Base-by-base conservation (phyloP, 2,888 invertebrate genomes). In the Meteorus cinctellus region DNA sequence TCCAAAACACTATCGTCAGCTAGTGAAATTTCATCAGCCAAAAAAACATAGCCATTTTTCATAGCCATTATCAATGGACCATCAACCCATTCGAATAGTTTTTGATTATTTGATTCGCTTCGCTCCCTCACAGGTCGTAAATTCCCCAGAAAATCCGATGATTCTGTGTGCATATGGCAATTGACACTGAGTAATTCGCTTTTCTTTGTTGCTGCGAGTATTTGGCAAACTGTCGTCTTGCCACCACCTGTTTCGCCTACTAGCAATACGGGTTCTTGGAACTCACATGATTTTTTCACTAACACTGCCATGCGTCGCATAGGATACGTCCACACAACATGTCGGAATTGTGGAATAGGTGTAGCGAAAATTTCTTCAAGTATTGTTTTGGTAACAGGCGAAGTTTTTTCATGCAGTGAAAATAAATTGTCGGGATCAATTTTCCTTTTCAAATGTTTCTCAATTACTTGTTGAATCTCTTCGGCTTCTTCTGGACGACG, bases 211-310 rank as follows among this genome's bases (percentile, higher is more conserved):
- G 93, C 92, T 5, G 98, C 95, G 70, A 97, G 92, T 24, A 98
- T 91, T 91, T 99, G 97, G 84, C 98, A 98, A 4, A 98, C 93
- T 0, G 98, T 98, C 0, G 99, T 99, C 91, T 99, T 99, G 0
- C 99, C 99, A 86, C 98, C 97, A 0, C 98, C 99, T 1, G 99
- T 99, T 87, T 98, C 98, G 12, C 99, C 99, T 0, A 99, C 97
- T 60, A 99, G 90, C 65, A 99, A 90, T 0, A 98, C 96, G 0
- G 99, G 99, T 89, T 99, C 99, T 82, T 95, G 93, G 85, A 97
- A 99, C 81, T 94, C 93, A 82, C 97, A 92, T 0, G 98, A 96
- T 90, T 98, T 96, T 0, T 93, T 94, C 1, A 95, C 94, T 19
- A 96, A 88, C 19, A 96, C 94, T 0, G 95, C 95, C 87, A 95